Percentiles rank a stretch among this genome's conserved stretches.
Conservation (phyloP, 2,113 vertebrate genomes). For the Dolichallabes microphthalmus region DNA sequence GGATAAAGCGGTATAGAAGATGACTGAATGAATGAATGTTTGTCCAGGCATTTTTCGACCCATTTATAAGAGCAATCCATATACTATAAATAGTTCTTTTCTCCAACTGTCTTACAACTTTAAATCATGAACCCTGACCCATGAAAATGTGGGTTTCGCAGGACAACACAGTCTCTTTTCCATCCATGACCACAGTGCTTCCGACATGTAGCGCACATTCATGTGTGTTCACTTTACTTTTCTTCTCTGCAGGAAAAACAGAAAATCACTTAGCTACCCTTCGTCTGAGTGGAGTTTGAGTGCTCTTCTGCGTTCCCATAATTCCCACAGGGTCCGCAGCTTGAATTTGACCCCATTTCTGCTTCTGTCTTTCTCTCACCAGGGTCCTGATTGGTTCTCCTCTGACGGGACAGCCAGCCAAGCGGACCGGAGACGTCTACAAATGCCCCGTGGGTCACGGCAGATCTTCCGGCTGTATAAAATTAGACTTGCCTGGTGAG, state of each 20-base stretch:
- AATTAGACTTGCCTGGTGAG: slow-evolving; percentile 87
- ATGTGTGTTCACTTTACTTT: slow-evolving; percentile 19
- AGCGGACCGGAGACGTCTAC: slow-evolving; percentile 92
- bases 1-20: no score
- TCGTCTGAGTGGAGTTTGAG: slow-evolving; percentile 23
- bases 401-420: slow-evolving; percentile 84
- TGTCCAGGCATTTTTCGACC: no score
- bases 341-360: slow-evolving; percentile 21
- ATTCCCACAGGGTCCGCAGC: slow-evolving; percentile 35
- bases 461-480: slow-evolving; percentile 72
- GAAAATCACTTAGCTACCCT: slow-evolving; percentile 38
- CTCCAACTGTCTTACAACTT: not conserved
- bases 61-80: not conserved
- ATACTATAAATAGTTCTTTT: not conserved
- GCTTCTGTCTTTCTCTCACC: slow-evolving; percentile 36
- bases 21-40: no score
- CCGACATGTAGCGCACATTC: not conserved
- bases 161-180: not conserved
- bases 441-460: slow-evolving; percentile 83
- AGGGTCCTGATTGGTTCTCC: slow-evolving; percentile 97
- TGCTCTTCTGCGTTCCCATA: slow-evolving; percentile 37
- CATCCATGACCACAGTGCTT: not conserved
- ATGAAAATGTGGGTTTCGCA: not conserved
- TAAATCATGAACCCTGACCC: not conserved
- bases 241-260: slow-evolving; percentile 37